Conservation (phyloP, 2,113 vertebrate genomes). For the Nerophis ophidion region DNA sequence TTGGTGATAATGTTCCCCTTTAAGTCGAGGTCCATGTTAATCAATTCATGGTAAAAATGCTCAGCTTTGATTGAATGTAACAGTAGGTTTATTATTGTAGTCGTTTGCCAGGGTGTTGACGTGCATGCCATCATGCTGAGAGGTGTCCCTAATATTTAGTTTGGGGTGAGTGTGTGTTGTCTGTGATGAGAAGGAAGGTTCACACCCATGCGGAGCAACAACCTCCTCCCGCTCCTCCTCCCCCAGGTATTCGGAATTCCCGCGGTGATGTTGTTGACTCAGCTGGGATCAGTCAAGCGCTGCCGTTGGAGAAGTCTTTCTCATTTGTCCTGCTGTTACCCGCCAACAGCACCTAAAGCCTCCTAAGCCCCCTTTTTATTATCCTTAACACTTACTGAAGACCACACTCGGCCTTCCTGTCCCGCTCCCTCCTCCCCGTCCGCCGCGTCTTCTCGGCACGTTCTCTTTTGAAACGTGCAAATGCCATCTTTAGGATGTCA, state of each 20-base stretch:
- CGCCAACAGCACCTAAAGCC: constrained; percentile 52
- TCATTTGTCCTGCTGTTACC: constrained; percentile 68
- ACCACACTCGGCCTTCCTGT: constrained; percentile 50
- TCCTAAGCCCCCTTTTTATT: constrained; percentile 64
- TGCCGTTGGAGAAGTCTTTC: constrained; percentile 46
- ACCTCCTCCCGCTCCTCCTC: constrained; percentile 21
- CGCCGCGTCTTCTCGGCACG: constrained; percentile 5
- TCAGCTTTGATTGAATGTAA: no score
- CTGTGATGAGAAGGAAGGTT: constrained; percentile 37
- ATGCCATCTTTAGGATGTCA: constrained; percentile 26
- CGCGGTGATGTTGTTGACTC: constrained; percentile 63
- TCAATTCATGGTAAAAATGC: no score
- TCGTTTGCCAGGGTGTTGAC: no score
- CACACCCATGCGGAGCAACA: constrained; percentile 23
- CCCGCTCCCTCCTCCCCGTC: constrained; percentile 18
- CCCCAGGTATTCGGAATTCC: constrained; percentile 51
- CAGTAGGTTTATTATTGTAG: no score
- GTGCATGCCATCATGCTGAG: neutral
- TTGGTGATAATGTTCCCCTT: no score
- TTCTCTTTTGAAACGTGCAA: constrained; percentile 14
- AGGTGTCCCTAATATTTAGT: constrained; percentile 12
- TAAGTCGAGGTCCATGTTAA: no score
- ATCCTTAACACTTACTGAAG: constrained; percentile 62
- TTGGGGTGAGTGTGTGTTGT: constrained; percentile 21
- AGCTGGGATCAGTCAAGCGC: constrained; percentile 63